These are phyloP conservation scores for Machaerirhynchus nigripectus DNA, from an alignment of 2,113 vertebrate genomes.

Conservation along the genomic window DNA sequence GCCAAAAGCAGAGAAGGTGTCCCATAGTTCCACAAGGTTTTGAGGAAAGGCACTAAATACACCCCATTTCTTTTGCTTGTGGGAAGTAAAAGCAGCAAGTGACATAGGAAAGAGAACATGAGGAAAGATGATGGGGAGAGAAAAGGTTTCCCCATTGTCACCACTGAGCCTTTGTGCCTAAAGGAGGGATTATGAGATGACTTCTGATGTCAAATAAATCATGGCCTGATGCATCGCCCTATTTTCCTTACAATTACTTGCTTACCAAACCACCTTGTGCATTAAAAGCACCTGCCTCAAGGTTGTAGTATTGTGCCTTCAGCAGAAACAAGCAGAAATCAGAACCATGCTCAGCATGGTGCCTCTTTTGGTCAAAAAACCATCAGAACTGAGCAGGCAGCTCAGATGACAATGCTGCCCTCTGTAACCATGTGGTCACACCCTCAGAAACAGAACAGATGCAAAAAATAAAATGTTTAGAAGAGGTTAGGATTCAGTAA, in stretches of 20 bases:
- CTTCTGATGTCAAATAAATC: not conserved
- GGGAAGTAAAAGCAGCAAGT: not conserved
- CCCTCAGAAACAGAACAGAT: not conserved
- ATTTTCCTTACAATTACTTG: not conserved
- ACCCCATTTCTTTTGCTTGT: not conserved
- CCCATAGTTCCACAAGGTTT: not conserved
- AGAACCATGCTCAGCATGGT: not conserved
- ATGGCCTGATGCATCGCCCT: not conserved
- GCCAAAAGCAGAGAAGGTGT: not conserved
- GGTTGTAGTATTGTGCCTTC: not conserved
- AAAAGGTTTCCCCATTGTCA: not conserved
- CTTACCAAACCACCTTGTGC: not conserved
- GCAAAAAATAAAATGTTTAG: not conserved
- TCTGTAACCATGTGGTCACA: not conserved
- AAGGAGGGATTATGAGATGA: not conserved
- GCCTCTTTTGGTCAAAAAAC: not conserved
- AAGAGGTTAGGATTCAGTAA: not conserved
- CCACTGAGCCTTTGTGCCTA: not conserved
- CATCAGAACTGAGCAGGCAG: not conserved
- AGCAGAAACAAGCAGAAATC: not conserved
- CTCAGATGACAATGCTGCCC: not conserved
- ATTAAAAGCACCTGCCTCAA: not conserved
- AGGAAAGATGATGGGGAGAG: not conserved
- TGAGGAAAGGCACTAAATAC: not conserved
- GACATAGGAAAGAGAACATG: not conserved